These are phyloP conservation scores for Bujurquina vittata DNA, from an alignment of 2,113 vertebrate species.

Conservation along the genomic window DNA sequence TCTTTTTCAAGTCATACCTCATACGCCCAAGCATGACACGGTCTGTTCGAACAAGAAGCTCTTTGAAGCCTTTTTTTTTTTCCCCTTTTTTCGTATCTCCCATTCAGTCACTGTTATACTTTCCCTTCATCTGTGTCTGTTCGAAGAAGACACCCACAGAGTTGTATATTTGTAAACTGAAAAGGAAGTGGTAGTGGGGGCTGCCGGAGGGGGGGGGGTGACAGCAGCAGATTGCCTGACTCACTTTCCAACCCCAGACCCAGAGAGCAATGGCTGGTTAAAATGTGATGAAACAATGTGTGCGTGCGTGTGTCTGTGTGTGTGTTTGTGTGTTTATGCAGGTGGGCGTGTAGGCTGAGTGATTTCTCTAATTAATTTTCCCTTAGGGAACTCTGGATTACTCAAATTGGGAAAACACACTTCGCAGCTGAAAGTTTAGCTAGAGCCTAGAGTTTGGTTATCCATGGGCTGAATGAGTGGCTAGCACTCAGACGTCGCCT, in stretches of 20 bases:
- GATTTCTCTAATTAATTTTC: constrained; percentile 12
- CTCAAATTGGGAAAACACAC: background rate
- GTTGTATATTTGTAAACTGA: constrained; percentile 68
- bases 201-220: constrained; percentile 23
- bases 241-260: constrained; percentile 71
- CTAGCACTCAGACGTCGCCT: background rate
- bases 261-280: constrained; percentile 2
- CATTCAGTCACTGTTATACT: constrained; percentile 18
- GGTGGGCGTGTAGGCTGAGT: constrained; percentile 11
- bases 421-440: background rate
- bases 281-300: background rate
- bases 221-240: constrained; percentile 62
- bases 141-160: constrained; percentile 75
- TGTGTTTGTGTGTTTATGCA: background rate
- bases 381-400: background rate
- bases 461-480: background rate
- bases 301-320: background rate
- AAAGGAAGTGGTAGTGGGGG: constrained; percentile 71
- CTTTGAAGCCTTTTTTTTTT: background rate
- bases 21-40: background rate
- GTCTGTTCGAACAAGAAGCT: background rate
- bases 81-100: background rate
- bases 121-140: constrained; percentile 57
- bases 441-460: background rate
- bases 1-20: background rate